Base-by-base conservation (phyloP, 2,113 vertebrate genomes). In the Colinus virginianus region DNA sequence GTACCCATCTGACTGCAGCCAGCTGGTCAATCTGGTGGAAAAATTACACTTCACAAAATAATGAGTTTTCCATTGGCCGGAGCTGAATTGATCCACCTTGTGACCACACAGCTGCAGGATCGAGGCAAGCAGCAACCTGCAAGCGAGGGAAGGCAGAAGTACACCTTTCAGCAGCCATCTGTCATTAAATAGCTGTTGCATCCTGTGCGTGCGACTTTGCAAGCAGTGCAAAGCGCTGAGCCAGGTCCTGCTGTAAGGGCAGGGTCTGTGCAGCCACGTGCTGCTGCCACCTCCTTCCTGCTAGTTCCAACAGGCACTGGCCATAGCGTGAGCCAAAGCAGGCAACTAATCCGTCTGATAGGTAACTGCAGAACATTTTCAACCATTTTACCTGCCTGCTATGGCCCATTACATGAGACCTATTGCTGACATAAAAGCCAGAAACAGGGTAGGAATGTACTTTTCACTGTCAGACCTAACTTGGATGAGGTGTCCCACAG, bases 21-120 rank as follows among this genome's bases (percentile, higher is more conserved):
- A 85, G 59, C 26, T 62, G 59, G 92, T 93, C 0, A 0, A 86
- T 88, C 61, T 75, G 56, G 36, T 86, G 64, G 66, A 81, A 94
- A 96, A 93, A 71, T 71, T 88, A 71, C 85, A 80, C 61, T 56
- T 94, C 90, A 38, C 28, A 94, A 92, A 88, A 86, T 63, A 94
- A 95, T 48, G 43, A 61, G 55, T 90, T 96, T 96, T 94, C 82
- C 76, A 61, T 68, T 70, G 71, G 32, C 34, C 64, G 74, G 28
- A 94, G 68, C 46, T 88, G 69, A 84, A 90, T 90, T 71, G 83
- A 96, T 93, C 61, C 48, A 68, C 72, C 28, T 75, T 80, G 55
- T 91, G 90, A 96, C 92, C 79, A 67, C 66, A 80, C 6, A 86
- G 51, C 43, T 8, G 3, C 77, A 75, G 46, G 61, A 86, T 9